phyloP scores from a whole-genome alignment of 2,113 vertebrate genomes.

The Aramus guarauna region DNA sequence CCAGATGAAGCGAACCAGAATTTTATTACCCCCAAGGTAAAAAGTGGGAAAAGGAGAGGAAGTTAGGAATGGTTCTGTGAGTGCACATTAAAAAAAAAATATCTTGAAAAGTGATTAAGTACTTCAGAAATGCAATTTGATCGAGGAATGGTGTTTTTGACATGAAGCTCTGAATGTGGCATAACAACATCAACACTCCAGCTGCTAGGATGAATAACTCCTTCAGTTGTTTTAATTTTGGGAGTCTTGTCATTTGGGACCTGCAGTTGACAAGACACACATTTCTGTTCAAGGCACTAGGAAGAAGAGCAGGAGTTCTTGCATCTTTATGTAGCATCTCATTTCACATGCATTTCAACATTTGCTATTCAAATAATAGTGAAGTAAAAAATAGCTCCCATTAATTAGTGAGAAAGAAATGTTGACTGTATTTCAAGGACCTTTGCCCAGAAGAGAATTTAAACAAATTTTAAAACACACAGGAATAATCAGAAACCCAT shows the following conservation, averaged over 20 bases:
- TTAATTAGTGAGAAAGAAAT: conserved; percentile 28
- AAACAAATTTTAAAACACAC: neutral
- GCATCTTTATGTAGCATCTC: neutral
- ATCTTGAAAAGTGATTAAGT: neutral
- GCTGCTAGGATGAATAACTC: neutral
- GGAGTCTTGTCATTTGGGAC: neutral
- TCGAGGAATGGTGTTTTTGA: neutral
- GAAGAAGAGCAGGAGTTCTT: neutral
- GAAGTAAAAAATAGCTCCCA: neutral
- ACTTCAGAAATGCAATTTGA: neutral
- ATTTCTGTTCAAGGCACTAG: neutral
- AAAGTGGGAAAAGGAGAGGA: neutral
- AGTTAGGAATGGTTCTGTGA: neutral
- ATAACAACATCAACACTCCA: neutral
- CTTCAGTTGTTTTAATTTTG: neutral
- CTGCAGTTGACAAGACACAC: neutral
- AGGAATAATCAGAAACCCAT: neutral
- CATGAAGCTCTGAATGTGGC: neutral
- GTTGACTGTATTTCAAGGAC: neutral
- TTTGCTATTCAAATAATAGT: conserved; percentile 8
- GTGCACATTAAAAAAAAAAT: neutral
- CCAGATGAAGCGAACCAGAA: neutral
- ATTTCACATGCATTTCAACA: neutral
- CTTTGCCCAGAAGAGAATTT: neutral
- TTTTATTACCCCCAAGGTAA: neutral